These are phyloP conservation scores for Oscheius sp. DNA, from an alignment of 2,888 invertebrate species.

Conservation along the genomic window DNA sequence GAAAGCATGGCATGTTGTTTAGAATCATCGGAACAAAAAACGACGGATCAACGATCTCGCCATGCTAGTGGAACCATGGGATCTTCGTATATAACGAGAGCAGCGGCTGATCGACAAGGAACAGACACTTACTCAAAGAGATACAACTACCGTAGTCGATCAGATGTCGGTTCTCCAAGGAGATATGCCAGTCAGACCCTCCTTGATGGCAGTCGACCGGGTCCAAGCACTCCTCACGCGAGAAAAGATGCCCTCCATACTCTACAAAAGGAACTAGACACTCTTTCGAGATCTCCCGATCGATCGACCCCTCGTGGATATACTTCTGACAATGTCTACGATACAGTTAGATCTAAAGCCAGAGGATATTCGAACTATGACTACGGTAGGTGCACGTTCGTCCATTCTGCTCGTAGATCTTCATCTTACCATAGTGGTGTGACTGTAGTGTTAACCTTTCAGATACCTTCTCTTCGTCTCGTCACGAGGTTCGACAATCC, in stretches of 20 bases:
- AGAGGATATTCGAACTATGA: conserved; percentile 65
- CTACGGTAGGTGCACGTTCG: conserved; percentile 58
- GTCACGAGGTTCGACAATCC: conserved; percentile 32
- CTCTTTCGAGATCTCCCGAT: conserved; percentile 65
- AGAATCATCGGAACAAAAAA: conserved; percentile 28
- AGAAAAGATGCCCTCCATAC: conserved; percentile 68
- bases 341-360: conserved; percentile 59
- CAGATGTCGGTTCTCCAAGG: conserved; percentile 66
- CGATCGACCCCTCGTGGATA: conserved; percentile 42
- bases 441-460: conserved; percentile 26
- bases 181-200: conserved; percentile 69
- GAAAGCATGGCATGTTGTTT: conserved; percentile 20
- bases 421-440: conserved; percentile 15
- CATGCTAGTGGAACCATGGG: conserved; percentile 56
- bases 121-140: conserved; percentile 63
- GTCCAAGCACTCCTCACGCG: conserved; percentile 68
- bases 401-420: neutral
- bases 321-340: conserved; percentile 63
- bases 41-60: conserved; percentile 50
- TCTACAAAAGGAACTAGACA: conserved; percentile 69
- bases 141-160: conserved; percentile 69
- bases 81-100: conserved; percentile 63
- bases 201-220: conserved; percentile 69
- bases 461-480: conserved; percentile 33
- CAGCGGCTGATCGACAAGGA: conserved; percentile 48